Conservation (phyloP, 35 echinoderm and acorn worm species). For the Patiria miniata region DNA sequence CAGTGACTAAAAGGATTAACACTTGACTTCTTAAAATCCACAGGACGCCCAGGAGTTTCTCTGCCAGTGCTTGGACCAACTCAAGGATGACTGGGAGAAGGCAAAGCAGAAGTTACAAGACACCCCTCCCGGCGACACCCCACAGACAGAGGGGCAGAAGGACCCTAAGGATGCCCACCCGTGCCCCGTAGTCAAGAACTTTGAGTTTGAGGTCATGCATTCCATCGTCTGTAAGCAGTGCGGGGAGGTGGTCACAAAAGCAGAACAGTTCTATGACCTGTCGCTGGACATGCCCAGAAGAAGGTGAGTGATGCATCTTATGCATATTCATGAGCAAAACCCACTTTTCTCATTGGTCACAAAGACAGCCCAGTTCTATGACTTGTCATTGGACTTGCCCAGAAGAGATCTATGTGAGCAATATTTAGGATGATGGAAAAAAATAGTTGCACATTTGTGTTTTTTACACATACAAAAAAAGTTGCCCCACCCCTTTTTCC, state of each 20-base stretch:
- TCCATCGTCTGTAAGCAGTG: slow-evolving; percentile 82
- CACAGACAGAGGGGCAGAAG: neutral
- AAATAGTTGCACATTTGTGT: too few species aligned
- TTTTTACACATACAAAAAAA: too few species aligned
- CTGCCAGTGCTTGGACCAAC: slow-evolving; percentile 97
- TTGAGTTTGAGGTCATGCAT: slow-evolving; percentile 88
- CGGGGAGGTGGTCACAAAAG: slow-evolving; percentile 74
- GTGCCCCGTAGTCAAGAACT: slow-evolving; percentile 69
- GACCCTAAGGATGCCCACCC: neutral
- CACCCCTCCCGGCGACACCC: neutral
- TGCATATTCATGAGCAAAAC: neutral
- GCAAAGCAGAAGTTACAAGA: slow-evolving; percentile 45
- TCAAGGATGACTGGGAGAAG: slow-evolving; percentile 86
- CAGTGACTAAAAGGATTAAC: too few species aligned
- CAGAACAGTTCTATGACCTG: slow-evolving; percentile 80
- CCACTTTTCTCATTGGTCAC: slow-evolving; percentile 29
- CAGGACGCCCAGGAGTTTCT: slow-evolving; percentile 99
- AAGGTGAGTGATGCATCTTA: slow-evolving; percentile 50
- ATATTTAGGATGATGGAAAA: too few species aligned
- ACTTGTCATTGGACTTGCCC: slow-evolving; percentile 83
- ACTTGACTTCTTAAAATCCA: neutral
- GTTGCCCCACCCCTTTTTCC: too few species aligned
- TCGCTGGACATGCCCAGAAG: slow-evolving; percentile 84
- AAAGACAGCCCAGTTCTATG: slow-evolving; percentile 78
- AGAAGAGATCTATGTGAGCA: too few species aligned